These are phyloP conservation scores for Tetrao urogallus DNA, from an alignment of 2,113 vertebrate species.

Conservation along the genomic window DNA sequence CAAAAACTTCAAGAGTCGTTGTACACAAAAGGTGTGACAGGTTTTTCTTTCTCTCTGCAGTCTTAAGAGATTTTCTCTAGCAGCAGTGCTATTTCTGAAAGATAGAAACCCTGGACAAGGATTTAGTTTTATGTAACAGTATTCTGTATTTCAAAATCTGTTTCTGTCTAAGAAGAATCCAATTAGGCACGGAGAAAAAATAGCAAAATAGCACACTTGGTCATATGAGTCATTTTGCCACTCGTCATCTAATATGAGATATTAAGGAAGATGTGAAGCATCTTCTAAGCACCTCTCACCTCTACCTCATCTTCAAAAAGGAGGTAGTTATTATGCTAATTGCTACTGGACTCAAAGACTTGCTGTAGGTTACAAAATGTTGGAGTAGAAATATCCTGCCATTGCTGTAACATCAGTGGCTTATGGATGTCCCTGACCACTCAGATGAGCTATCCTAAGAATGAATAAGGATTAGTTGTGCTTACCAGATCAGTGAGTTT, in stretches of 20 bases:
- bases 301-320: not conserved
- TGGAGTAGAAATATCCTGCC: not conserved
- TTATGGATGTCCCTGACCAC: not conserved
- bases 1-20: not conserved
- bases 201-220: not conserved
- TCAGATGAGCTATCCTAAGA: not conserved
- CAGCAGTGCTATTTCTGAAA: not conserved
- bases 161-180: not conserved
- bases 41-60: not conserved
- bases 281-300: not conserved
- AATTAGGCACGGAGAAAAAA: not conserved
- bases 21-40: not conserved
- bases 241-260: not conserved
- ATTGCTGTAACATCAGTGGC: not conserved
- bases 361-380: not conserved
- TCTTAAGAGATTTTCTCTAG: not conserved
- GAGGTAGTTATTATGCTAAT: not conserved
- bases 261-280: not conserved
- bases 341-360: not conserved
- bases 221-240: not conserved
- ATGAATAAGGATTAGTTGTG: not conserved
- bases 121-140: not conserved
- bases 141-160: not conserved
- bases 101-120: not conserved
- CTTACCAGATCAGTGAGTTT: conserved; percentile 7